Conservation (phyloP, 2,113 vertebrate species). For the Ochotona curzoniae region DNA sequence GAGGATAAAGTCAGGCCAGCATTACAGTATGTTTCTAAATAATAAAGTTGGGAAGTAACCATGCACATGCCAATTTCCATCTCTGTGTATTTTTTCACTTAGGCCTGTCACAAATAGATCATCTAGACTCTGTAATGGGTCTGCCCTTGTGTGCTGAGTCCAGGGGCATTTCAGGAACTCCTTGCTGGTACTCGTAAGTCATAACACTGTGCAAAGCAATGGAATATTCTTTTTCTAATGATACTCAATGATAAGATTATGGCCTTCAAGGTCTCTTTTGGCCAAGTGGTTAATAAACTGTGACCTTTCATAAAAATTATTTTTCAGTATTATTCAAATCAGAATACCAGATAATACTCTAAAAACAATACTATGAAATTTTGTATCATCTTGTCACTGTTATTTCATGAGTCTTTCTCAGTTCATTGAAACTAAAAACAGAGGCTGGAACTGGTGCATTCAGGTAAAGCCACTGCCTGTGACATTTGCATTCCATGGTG, state of each 20-base stretch:
- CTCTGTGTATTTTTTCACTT: neutral
- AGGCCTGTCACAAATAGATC: neutral
- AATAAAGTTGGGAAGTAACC: neutral
- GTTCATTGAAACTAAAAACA: neutral
- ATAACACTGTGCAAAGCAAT: neutral
- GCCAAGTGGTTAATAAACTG: neutral
- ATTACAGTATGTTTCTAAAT: accelerated
- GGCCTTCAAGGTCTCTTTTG: neutral
- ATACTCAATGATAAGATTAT: neutral
- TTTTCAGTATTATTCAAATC: neutral
- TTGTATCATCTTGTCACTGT: neutral
- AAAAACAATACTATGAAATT: neutral
- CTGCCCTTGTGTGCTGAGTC: neutral
- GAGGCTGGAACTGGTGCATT: too few relatives aligned
- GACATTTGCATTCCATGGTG: too few relatives aligned
- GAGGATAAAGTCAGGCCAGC: neutral
- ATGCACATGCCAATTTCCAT: neutral
- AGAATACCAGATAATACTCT: neutral
- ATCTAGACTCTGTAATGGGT: neutral
- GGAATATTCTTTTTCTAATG: neutral
- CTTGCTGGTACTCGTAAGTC: neutral
- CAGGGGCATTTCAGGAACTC: neutral
- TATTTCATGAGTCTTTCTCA: neutral
- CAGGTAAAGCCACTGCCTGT: too few relatives aligned
- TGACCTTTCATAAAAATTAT: neutral